Base-by-base conservation (phyloP, 2,797 vertebrate genomes). In the Dendrocincla tyrannina region DNA sequence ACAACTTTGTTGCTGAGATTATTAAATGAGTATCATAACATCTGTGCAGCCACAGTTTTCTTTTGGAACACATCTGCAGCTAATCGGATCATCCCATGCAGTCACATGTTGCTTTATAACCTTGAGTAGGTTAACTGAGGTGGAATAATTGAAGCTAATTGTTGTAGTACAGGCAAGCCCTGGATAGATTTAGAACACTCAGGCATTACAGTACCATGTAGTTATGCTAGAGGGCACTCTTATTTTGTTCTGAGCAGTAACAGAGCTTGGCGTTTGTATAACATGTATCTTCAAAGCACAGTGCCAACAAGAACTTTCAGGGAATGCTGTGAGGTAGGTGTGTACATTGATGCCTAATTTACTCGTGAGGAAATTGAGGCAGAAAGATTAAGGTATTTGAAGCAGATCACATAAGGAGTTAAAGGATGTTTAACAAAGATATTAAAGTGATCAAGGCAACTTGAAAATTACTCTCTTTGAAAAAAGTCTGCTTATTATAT, bases 141-240 rank as follows among this genome's bases (percentile, higher is more conserved):
- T 72, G 87, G 62, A 89, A 92, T 81, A 89, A 81, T 69, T 75
- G 69, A n/a, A 92, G 50, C 5, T 88, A 91, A 83, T 85, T 96
- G 50, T 68, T 88, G 60, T 33, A 90, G 42, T 42, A 75, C 37
- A 79, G 55, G 55, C 79, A 88, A 90, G 47, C 35, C 66, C 35
- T 55, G 27, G 53, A 27, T 56, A 86, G 75, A 63, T 86, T 82
- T 70, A 82, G 28, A 90, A 66, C n/a, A 60, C 49, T 42, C 82
- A 72, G 59, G 55, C 47, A 63, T 56, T 90, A 87, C 72, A 96
- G 91, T 93, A 91, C 81, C 82, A 33, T 41, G 55, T 56, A 64
- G 69, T 91, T 68, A 74, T 85, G 79, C 91, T 93, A 93, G 91
- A 95, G 81, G 89, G 88, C 84, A 95, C 81, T 78, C 90, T 85